phyloP scores from a whole-genome alignment of 2,797 vertebrate genomes.

The Siniperca scherzeri region DNA sequence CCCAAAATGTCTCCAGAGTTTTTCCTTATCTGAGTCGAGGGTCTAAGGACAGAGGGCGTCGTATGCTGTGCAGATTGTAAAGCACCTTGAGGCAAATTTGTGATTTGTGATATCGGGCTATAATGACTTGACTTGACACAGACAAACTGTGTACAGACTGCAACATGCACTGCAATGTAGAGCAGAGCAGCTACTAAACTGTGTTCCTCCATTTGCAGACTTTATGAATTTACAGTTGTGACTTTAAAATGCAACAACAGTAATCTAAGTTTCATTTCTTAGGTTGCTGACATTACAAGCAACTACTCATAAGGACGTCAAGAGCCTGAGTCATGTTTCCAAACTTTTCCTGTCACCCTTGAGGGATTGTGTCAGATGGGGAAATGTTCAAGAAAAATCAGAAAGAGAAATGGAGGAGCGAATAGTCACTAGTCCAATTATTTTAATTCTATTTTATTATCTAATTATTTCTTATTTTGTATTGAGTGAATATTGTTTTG shows the following conservation, averaged over 20 bases:
- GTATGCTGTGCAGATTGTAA: too few relatives aligned
- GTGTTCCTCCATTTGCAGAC: too few relatives aligned
- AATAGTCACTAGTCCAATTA: neutral
- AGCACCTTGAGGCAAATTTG: too few relatives aligned
- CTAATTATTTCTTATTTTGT: conserved; percentile 17
- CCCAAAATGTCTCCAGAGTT: too few relatives aligned
- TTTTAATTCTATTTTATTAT: too few relatives aligned
- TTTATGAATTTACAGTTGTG: too few relatives aligned
- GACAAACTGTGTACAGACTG: neutral
- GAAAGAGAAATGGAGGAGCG: neutral
- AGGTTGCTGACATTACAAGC: neutral
- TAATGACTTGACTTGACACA: too few relatives aligned
- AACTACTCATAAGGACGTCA: neutral
- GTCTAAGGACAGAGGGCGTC: too few relatives aligned
- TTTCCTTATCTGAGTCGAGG: too few relatives aligned
- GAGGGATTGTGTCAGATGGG: neutral
- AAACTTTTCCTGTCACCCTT: neutral
- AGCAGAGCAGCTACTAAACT: neutral
- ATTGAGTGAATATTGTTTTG: conserved; percentile 16
- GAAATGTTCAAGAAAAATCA: neutral
- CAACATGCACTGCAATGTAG: neutral
- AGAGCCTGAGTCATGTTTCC: neutral
- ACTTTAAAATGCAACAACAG: neutral
- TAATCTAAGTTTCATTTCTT: neutral
- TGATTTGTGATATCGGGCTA: too few relatives aligned